Evolutionary conservation across 2,113 vertebrate genomes (phyloP), one percentile per base, ranked within the genome.

Genomic region (Neodontobutis hainanensis): DNA sequence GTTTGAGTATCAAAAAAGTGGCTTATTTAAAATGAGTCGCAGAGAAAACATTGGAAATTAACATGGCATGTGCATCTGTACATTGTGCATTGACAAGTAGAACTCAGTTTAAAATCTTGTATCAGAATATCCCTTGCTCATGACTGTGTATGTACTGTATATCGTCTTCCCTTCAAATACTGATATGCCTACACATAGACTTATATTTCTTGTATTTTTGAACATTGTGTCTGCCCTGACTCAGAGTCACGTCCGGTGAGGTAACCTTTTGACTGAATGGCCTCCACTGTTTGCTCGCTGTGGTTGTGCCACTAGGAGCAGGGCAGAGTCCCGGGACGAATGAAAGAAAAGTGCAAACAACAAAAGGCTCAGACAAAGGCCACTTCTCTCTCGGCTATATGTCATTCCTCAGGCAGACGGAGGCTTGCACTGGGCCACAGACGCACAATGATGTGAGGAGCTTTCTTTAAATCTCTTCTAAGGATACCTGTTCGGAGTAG

Each of bases 221-320:
- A 15, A 60, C 61, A 38, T 55, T 43, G 14, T 49, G 51, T 12
- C 35, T 45, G 45, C 9, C 34, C 66, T 16, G 58, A 43, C 53
- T 11, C 49, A 74, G 51, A 66, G 35, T 16, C 10, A 14, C 36
- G 60, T 55, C 53, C 4, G 73, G 66, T 89, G 87, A 87, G 80
- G 75, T 89, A 75, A 87, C 55, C 69, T 35, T 36, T 2, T 5
- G 34, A 61, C 77, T 91, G 81, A 93, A 93, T 90, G 83, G 83
- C 7, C 77, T 88, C 87, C 73, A 61, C 59, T 85, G 80, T 89
- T 65, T 46, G 75, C 38, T 34, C 35, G 73, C 61, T 19, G 63
- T 78, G 89, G 81, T 82, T 70, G 86, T 77, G 81, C 78, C 90
- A 90, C 71, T 44, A 70, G 60, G 82, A 72, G 72, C 77, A 55